These are phyloP conservation scores for Liparis tanakae DNA, from an alignment of 2,797 vertebrate genomes.

Conservation along the genomic window DNA sequence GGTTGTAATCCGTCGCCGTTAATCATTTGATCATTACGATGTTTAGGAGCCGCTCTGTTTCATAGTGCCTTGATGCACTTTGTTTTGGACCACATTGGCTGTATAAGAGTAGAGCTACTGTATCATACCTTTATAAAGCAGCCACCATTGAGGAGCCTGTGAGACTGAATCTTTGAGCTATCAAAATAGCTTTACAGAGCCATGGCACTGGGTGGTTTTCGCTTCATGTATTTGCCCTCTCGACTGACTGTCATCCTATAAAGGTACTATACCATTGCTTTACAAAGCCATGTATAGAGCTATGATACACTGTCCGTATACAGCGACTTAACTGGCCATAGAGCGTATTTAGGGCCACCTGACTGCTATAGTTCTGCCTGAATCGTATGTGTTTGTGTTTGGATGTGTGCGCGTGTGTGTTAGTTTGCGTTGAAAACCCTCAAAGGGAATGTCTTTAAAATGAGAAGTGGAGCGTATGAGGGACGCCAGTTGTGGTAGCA, in stretches of 20 bases:
- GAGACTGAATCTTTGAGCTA: conserved; percentile 52
- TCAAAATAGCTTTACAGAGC: conserved; percentile 60
- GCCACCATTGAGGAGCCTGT: conserved; percentile 42
- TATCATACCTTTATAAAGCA: conserved; percentile 71
- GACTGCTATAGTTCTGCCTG: conserved; percentile 79
- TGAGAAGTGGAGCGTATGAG: conserved; percentile 38
- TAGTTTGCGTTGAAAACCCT: conserved; percentile 64
- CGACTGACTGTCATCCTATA: conserved; percentile 62
- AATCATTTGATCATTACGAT: conserved; percentile 61
- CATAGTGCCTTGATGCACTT: conserved; percentile 86
- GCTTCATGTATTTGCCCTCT: conserved; percentile 51
- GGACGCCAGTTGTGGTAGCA: conserved; percentile 55
- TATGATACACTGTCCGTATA: conserved; percentile 69
- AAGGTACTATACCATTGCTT: conserved; percentile 75
- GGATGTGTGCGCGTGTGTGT: conserved; percentile 39
- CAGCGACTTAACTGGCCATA: conserved; percentile 70
- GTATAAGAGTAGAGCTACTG: conserved; percentile 69
- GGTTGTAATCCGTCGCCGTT: conserved; percentile 62
- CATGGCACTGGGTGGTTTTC: conserved; percentile 32
- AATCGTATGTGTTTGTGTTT: conserved; percentile 59
- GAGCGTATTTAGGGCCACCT: conserved; percentile 72
- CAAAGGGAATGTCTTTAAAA: conserved; percentile 70
- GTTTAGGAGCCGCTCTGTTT: conserved; percentile 77
- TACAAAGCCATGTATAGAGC: conserved; percentile 75
- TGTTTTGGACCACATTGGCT: conserved; percentile 73